Evolutionary conservation across 2,888 invertebrate genomes (phyloP), one percentile per base, ranked within the genome.

Genomic region (Catocala nupta): DNA sequence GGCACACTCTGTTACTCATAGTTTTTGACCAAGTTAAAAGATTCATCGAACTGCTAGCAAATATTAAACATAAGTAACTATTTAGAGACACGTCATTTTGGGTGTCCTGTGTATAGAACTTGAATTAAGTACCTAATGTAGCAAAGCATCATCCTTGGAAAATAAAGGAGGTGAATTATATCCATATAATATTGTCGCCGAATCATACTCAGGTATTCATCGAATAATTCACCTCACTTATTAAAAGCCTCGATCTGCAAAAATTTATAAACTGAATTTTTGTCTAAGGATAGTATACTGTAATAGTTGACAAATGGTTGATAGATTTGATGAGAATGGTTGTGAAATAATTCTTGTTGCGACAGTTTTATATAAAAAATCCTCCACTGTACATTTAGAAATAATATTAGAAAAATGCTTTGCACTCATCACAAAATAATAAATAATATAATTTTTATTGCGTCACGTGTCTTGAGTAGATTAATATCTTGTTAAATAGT

Each of bases 291-390:
- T 70, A 66, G 59, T 55, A 59, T 55, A 67, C 54, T 59, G 65
- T 63, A 63, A 65, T 68, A 71, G 68, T 66, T 71, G 64, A 71
- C 54, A 64, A 75, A 65, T 78, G 81, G 76, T 83, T 81, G 80
- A 80, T 84, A 85, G 81, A 78, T 75, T 82, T 78, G 86, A 84
- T 77, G 82, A 74, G 88, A 84, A 90, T 83, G 90, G 90, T 90
- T 90, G 90, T 90, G 90, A 88, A 83, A 82, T 84, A 84, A 81
- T 86, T 87, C 85, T 88, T 89, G 90, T 89, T 90, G 85, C 83
- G 74, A 80, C 85, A 81, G 79, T 84, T 85, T 77, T 75, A 65
- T 71, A 70, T 63, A 55, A 68, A 74, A 67, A 64, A 68, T 74
- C 63, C 51, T 64, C 33, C 50, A 57, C 58, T 72, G 52, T 63